Conservation (phyloP, 2,888 invertebrate genomes). For the Microdon myrmicae region DNA sequence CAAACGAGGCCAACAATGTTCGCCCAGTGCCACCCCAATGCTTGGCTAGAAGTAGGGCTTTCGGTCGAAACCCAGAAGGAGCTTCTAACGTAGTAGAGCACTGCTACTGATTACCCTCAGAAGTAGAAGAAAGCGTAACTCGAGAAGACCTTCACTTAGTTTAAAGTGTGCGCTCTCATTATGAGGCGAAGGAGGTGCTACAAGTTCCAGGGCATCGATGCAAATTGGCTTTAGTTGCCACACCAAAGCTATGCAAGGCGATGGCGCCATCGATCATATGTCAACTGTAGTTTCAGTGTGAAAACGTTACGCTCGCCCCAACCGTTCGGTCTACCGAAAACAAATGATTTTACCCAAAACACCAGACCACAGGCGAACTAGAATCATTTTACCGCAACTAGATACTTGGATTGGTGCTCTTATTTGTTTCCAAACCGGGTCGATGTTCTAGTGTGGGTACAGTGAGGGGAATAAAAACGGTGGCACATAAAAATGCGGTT, state of each 20-base stretch:
- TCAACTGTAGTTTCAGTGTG: slow-evolving; percentile 22
- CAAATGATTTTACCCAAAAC: slow-evolving; percentile 34
- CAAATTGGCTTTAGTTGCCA: slow-evolving; percentile 39
- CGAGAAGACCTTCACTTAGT: slow-evolving; percentile 43
- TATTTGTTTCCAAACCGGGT: too few relatives aligned
- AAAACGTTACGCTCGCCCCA: slow-evolving; percentile 17
- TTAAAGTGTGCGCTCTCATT: slow-evolving; percentile 28
- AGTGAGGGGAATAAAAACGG: too few relatives aligned
- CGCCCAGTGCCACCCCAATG: slow-evolving; percentile 21
- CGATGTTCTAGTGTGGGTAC: background rate
- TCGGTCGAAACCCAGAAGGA: slow-evolving; percentile 8
- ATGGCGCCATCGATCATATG: slow-evolving; percentile 20
- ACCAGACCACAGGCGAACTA: slow-evolving; percentile 35
- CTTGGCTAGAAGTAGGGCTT: background rate
- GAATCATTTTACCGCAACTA: slow-evolving; percentile 37
- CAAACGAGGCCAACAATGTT: slow-evolving; percentile 36
- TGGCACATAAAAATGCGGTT: slow-evolving; percentile 50
- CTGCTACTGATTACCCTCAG: slow-evolving; percentile 41
- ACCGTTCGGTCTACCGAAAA: slow-evolving; percentile 15
- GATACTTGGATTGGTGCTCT: too few relatives aligned
- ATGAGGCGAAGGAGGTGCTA: slow-evolving; percentile 17
- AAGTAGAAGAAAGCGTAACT: slow-evolving; percentile 46
- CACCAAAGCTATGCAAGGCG: background rate
- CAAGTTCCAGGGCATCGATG: slow-evolving; percentile 20
- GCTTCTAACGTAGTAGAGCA: slow-evolving; percentile 7